Conservation (phyloP, 2,113 vertebrate genomes). For the Notechis scutatus region DNA sequence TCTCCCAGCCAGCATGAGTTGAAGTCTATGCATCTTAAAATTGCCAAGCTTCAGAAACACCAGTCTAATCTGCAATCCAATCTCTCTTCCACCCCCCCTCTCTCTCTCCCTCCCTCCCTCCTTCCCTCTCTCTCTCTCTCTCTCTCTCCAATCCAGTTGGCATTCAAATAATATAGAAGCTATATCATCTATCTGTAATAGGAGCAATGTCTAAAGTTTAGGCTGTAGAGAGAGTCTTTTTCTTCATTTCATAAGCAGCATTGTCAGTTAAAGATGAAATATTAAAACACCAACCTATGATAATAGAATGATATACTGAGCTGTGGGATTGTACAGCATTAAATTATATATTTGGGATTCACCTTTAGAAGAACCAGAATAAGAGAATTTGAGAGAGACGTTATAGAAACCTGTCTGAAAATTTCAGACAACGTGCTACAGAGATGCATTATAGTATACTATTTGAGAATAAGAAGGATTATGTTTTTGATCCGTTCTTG, state of each 20-base stretch:
- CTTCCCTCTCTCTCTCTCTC: rapidly evolving
- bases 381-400: background rate
- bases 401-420: background rate
- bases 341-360: background rate
- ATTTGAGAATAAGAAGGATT: background rate
- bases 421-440: background rate
- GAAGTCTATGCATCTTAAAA: background rate
- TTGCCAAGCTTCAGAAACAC: background rate
- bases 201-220: background rate
- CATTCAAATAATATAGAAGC: background rate
- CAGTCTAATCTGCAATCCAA: background rate
- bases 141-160: background rate
- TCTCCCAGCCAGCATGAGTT: background rate
- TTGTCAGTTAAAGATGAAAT: background rate
- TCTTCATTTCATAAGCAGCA: background rate
- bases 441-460: background rate
- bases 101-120: too few species aligned
- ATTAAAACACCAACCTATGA: background rate
- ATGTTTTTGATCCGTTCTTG: background rate
- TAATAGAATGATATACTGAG: background rate
- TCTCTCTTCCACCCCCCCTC: too few species aligned
- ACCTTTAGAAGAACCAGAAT: background rate
- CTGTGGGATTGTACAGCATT: background rate
- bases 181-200: background rate
- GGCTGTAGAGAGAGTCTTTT: background rate